phyloP scores from a whole-genome alignment of 1,140 invertebrate genomes.

The Chelonus insularis region DNA sequence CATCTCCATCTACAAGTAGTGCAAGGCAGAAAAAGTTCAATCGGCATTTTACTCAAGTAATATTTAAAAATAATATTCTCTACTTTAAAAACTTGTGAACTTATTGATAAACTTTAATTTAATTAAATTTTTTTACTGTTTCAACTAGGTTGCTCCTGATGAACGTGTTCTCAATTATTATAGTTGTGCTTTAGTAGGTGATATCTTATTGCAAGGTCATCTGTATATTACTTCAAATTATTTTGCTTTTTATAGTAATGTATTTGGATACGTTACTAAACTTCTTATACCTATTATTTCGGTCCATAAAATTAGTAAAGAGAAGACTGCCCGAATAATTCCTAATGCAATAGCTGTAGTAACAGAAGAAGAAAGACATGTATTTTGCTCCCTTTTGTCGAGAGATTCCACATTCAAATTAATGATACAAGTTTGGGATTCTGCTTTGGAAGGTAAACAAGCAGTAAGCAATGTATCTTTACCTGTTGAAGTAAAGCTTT shows the following conservation, averaged over 20 bases:
- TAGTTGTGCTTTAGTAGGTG: constrained; percentile 87
- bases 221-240: constrained; percentile 91
- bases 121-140: no score
- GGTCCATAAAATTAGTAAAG: constrained; percentile 84
- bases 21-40: constrained; percentile 54
- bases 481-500: constrained; percentile 40
- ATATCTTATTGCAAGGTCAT: constrained; percentile 90
- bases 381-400: constrained; percentile 87
- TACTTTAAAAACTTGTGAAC: no score
- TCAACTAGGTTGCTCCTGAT: constrained; percentile 73
- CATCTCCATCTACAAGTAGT: constrained; percentile 50
- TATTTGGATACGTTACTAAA: constrained; percentile 91
- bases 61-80: no score
- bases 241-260: constrained; percentile 94
- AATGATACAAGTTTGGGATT: constrained; percentile 78
- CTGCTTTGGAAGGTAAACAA: constrained; percentile 45
- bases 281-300: constrained; percentile 79
- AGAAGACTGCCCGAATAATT: constrained; percentile 87
- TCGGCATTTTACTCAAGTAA: constrained; percentile 55
- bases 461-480: constrained; percentile 39
- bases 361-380: constrained; percentile 82
- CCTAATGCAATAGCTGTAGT: constrained; percentile 89
- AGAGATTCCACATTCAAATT: constrained; percentile 83
- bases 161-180: constrained; percentile 84
- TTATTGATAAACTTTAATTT: constrained; percentile 46